Percentiles rank a stretch among this genome's conserved stretches.
Conservation (phyloP, 2,797 vertebrate species). For the Hippoglossus hippoglossus region DNA sequence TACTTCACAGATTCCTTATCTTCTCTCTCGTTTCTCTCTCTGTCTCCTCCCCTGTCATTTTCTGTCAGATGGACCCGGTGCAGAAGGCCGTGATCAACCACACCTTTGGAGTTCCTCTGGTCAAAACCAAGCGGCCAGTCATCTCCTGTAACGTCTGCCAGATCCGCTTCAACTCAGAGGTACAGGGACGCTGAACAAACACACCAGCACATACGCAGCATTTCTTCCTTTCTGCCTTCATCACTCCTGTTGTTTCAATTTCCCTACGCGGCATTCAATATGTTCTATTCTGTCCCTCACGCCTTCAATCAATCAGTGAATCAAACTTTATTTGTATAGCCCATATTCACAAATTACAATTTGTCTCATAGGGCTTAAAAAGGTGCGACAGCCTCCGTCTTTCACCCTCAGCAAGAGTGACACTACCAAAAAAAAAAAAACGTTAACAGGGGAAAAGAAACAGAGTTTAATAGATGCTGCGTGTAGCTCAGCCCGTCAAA, state of each 20-base stretch:
- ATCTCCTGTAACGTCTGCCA: slow-evolving; percentile 96
- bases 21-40: slow-evolving; percentile 20
- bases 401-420: too few relatives aligned
- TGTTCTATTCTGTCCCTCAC: slow-evolving; percentile 15
- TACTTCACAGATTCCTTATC: slow-evolving; percentile 35
- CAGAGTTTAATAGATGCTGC: too few relatives aligned
- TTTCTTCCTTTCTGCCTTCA: not conserved
- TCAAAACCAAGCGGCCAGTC: slow-evolving; percentile 91
- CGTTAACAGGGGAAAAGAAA: too few relatives aligned
- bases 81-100: slow-evolving; percentile 94
- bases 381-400: too few relatives aligned
- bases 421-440: too few relatives aligned
- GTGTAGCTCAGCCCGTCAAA: too few relatives aligned
- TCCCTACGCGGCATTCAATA: slow-evolving; percentile 7
- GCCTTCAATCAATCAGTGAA: not conserved
- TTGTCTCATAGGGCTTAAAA: too few relatives aligned
- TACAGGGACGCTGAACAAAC: slow-evolving; percentile 44
- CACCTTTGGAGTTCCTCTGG: slow-evolving; percentile 90
- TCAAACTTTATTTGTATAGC: too few relatives aligned
- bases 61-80: slow-evolving; percentile 91
- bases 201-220: not conserved
- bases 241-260: not conserved
- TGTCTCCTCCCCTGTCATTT: slow-evolving; percentile 20
- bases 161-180: slow-evolving; percentile 97
- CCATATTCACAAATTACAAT: too few relatives aligned